Evolutionary conservation across 2,113 vertebrate species (phyloP).

Genomic region (Dipodomys spectabilis): DNA sequence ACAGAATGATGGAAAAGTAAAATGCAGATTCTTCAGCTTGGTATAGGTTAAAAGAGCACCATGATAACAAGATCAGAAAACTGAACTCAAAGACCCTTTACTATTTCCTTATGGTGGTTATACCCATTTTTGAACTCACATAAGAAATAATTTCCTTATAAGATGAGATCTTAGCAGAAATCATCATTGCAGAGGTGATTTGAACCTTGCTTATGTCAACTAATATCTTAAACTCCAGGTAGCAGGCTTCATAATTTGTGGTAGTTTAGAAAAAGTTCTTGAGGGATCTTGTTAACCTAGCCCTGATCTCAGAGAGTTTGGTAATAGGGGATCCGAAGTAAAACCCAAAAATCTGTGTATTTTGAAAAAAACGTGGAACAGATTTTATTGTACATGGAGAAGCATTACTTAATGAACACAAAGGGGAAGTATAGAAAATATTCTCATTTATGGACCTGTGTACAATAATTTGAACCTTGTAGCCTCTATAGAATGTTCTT

Average conservation of each 20-base stretch:
- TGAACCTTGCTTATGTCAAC: neutral
- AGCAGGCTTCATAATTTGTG: neutral
- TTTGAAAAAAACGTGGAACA: neutral
- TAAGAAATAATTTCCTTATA: neutral
- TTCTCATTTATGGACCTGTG: neutral
- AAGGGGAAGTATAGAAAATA: neutral
- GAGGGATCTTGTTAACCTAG: neutral
- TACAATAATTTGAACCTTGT: neutral
- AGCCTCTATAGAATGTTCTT: neutral
- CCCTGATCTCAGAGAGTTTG: neutral
- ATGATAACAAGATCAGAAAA: neutral
- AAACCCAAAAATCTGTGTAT: neutral
- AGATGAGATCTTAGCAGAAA: neutral
- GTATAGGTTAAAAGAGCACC: neutral
- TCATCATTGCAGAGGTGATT: neutral
- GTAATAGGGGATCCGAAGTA: neutral
- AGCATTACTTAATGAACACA: neutral
- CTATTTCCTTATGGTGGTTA: neutral
- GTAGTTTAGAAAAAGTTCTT: neutral
- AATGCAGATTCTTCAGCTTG: neutral
- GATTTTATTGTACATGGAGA: neutral
- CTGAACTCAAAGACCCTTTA: neutral
- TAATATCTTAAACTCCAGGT: neutral
- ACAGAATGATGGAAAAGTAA: neutral
- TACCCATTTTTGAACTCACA: neutral